Evolutionary conservation across 2,888 invertebrate species (phyloP), one percentile per base, ranked within the genome.

Genomic region (Leptarthrus brevirostris): DNA sequence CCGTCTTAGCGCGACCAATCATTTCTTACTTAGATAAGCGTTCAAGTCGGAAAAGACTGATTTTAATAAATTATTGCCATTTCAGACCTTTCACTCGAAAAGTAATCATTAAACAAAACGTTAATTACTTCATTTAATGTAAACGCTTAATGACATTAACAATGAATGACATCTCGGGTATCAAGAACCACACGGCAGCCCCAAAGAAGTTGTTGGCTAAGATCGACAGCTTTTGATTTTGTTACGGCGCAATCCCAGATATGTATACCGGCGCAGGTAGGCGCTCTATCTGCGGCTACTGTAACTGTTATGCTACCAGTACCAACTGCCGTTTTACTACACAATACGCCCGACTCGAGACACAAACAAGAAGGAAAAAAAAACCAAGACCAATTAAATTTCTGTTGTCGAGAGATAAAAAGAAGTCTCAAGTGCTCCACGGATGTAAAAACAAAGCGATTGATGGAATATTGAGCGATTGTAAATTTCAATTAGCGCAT

Each of bases 401-500:
- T 71, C 54, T 54, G 53, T 36, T 54, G 54, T 54, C 40, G 53
- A 71, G n/a, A 53, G 64, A 64, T 64, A 64, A 64, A 64, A 64
- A 64, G 64, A 64, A 64, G 24, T 58, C 47, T 24, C 24, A 64
- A 36, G 44, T 44, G 44, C 44, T 44, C 64, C 24, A 16, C 56
- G 14, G 44, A 26, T 72, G 44, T 56, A 56, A 72, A 72, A 44
- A 72, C 56, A 44, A 56, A 72, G 72, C 72, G 72, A 72, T 72
- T 72, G 72, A 72, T 72, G 44, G 72, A 72, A 72, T 72, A 72
- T 54, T 44, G 56, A 72, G 56, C 70, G 70, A 71, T 71, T 71
- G 70, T 71, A 71, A 71, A 71, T 71, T 71, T 52, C 70, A 71
- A 71, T 71, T 71, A 71, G 70, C 70, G 70, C 70, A 71, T 71